Evolutionary conservation across 2,888 invertebrate genomes (phyloP).

Genomic region (Syrphus vitripennis): DNA sequence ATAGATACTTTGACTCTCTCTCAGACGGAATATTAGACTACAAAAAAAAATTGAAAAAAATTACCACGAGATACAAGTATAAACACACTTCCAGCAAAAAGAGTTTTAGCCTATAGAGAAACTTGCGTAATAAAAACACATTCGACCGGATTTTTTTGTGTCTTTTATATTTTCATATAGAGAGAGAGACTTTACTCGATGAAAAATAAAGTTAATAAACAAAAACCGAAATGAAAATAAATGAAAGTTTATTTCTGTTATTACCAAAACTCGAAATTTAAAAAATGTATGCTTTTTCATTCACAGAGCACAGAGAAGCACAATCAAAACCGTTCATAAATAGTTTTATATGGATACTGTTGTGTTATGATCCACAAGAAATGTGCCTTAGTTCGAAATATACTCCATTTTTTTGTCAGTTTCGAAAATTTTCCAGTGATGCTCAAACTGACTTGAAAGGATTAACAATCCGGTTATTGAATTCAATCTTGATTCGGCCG

Average conservation of each 20-base stretch:
- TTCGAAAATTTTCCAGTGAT: not conserved
- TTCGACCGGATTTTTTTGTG: not conserved
- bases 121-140: slow-evolving; percentile 11
- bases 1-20: not conserved
- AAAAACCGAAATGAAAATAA: slow-evolving; percentile 14
- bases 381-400: not conserved
- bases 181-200: not conserved
- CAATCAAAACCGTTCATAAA: not conserved
- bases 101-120: slow-evolving; percentile 28
- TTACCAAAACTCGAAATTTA: not conserved
- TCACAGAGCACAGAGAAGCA: not conserved
- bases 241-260: not conserved
- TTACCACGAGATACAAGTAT: slow-evolving; percentile 19
- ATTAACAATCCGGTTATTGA: too few species aligned
- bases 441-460: slow-evolving; percentile 17
- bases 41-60: not conserved
- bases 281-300: not conserved
- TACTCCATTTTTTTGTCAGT: not conserved
- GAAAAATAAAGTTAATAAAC: slow-evolving; percentile 7
- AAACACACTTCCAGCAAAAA: slow-evolving; percentile 54
- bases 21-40: not conserved
- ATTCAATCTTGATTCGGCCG: too few species aligned
- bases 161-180: not conserved
- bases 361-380: not conserved
- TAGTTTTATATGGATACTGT: not conserved